Percentiles rank a stretch among this genome's conserved stretches.
Conservation (phyloP, 2,888 invertebrate genomes). For the Amphipoea lucens region DNA sequence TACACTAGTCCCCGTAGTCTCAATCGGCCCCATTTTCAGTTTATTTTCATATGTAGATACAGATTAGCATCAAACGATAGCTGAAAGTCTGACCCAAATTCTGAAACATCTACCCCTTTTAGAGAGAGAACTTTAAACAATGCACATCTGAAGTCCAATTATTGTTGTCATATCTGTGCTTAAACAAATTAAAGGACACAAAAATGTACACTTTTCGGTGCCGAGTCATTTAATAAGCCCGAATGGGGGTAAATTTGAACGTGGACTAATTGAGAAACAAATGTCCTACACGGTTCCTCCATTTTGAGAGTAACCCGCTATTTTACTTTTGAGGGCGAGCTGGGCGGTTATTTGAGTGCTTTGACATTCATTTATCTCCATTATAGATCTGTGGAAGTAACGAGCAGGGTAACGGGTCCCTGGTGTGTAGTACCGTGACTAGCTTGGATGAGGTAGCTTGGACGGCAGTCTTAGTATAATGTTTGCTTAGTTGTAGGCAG, state of each 20-base stretch:
- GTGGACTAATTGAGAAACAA: slow-evolving; percentile 85
- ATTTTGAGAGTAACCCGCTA: slow-evolving; percentile 84
- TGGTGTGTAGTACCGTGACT: slow-evolving; percentile 72
- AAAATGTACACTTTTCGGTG: slow-evolving; percentile 57
- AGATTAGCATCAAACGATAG: slow-evolving; percentile 28
- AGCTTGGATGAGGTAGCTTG: slow-evolving; percentile 48
- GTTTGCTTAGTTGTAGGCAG: slow-evolving; percentile 10
- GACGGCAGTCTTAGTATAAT: slow-evolving; percentile 39
- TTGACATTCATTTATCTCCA: slow-evolving; percentile 89
- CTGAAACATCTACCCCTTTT: slow-evolving; percentile 21
- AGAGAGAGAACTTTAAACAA: slow-evolving; percentile 27
- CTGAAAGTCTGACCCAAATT: slow-evolving; percentile 44
- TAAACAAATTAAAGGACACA: slow-evolving; percentile 45
- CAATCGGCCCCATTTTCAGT: slow-evolving; percentile 21
- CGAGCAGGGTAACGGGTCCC: slow-evolving; percentile 76
- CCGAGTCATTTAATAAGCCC: slow-evolving; percentile 56
- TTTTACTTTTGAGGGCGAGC: slow-evolving; percentile 81
- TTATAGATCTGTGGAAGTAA: slow-evolving; percentile 82
- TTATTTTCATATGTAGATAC: slow-evolving; percentile 24
- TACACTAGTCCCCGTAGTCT: neutral
- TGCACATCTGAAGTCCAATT: slow-evolving; percentile 48
- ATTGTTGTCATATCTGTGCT: slow-evolving; percentile 44
- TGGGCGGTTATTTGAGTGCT: slow-evolving; percentile 82
- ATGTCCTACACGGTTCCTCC: slow-evolving; percentile 88
- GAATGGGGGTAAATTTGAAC: slow-evolving; percentile 76